Evolutionary conservation across 1,140 invertebrate species (phyloP), one percentile per base, ranked within the genome.

Genomic region (Eriosoma lanigerum): DNA sequence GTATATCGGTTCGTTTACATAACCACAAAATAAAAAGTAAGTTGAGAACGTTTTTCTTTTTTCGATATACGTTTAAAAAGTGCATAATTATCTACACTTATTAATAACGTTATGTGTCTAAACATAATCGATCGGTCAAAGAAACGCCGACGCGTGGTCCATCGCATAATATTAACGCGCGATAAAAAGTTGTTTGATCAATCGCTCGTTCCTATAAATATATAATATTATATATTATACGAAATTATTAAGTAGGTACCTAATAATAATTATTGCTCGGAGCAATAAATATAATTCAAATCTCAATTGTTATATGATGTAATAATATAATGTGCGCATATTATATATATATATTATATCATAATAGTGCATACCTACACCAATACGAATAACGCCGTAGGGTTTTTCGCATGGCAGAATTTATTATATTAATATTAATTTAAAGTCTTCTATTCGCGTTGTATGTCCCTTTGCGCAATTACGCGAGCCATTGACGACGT

Each of bases 111-210:
- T 26, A 50, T 50, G 66, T 29, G 46, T 70, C 21, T 50, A 50
- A 50, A 70, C 21, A 50, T 70, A 48, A 70, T 46, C 46, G 2
- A 70, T 50, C 44, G 66, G 46, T 70, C 66, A 50, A 50, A 70
- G 66, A 50, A 50, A 70, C 46, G 48, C 66, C 66, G 66, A 21
- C n/a, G 21, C 32, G 12, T 64, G 64, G 52, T 21, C 52, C 52
- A 24, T 56, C 52, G 52, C 13, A 48, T 48, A 48, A 10, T 48
- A 48, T 1, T 48, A 38, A 38, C 8, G 62, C 32, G 4, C 32
- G 64, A 68, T 68, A 68, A 68, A 38, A 46, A 68, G 64, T 68
- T 68, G 64, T 68, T 68, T 68, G 64, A 68, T 68, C 38, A 21
- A 46, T 44, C 38, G 29, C 38, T 38, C n/a, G 17, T 10, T 64